Base-by-base conservation (phyloP, 2,888 invertebrate species). In the Leptopilina drosophilae region DNA sequence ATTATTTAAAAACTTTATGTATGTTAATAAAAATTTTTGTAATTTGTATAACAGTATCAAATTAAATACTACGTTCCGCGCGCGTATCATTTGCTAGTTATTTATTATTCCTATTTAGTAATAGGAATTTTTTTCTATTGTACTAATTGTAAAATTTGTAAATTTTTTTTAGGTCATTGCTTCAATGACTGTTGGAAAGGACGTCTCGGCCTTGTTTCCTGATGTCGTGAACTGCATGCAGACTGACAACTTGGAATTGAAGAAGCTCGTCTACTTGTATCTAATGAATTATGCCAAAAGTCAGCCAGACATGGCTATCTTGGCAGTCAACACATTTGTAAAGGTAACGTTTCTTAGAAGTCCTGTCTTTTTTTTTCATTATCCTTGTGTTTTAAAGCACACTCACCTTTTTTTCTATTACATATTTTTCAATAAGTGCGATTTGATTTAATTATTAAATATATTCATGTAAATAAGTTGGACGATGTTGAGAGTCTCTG, bases 161-260 rank as follows among this genome's bases (percentile, higher is more conserved):
- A 76, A 20, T 20, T 20, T 53, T 82, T 53, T 91, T 78, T 87
- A 98, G 96, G 99, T 99, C 26, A 99, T 99, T 90, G 99, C 99
- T 40, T 98, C 98, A 82, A 99, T 99, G 99, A 99, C 99, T 7
- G 99, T 99, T 33, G 99, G 99, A 77, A 99, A 99, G 94, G 99
- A 99, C 94, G 99, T 99, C 0, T 97, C 97, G 0, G 98, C 99
- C 1, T 93, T 99, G 15, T 99, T 99, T 91, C 99, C 99, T 0
- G 99, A 99, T 92, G 99, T 99, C 1, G 99, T 99, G 46, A 99
- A 99, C 93, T 99, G 99, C 92, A 99, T 99, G 99, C 99, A 99
- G 93, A 99, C 99, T 0, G 99, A 99, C 91, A 99, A 99, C 92
- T 93, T 99, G 90, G 99, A 99, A 92, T 93, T 99, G 87, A 99